phyloP scores from a whole-genome alignment of 2,888 invertebrate species.

The Nephrocerus scutellatus region DNA sequence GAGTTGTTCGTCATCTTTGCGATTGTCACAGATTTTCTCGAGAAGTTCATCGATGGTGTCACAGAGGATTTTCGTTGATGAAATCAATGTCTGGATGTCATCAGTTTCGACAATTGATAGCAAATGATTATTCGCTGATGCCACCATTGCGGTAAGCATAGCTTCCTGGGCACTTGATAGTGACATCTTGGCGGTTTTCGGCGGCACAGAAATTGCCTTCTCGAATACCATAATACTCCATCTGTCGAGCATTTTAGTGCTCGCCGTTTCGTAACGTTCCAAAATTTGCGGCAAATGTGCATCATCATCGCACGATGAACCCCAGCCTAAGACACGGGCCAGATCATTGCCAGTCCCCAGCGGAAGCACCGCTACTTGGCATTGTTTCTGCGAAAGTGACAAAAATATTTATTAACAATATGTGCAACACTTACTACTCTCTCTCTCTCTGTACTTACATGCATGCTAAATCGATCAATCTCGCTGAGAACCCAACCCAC shows the following conservation, averaged over 20 bases:
- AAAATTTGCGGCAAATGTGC: slow-evolving; percentile 85
- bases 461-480: slow-evolving; percentile 90
- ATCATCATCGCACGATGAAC: slow-evolving; percentile 91
- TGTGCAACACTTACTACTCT: background rate
- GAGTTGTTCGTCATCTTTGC: slow-evolving; percentile 56
- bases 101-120: slow-evolving; percentile 80
- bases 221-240: slow-evolving; percentile 97
- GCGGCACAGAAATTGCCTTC: slow-evolving; percentile 57
- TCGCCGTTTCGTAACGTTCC: slow-evolving; percentile 92
- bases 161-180: slow-evolving; percentile 51
- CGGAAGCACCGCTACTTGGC: slow-evolving; percentile 91
- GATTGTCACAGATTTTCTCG: slow-evolving; percentile 55
- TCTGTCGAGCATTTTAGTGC: slow-evolving; percentile 94
- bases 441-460: slow-evolving; percentile 57
- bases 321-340: slow-evolving; percentile 93
- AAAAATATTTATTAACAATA: background rate
- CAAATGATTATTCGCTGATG: slow-evolving; percentile 69
- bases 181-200: slow-evolving; percentile 50
- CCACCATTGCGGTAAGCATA: slow-evolving; percentile 61
- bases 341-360: slow-evolving; percentile 95
- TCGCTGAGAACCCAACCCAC: slow-evolving; percentile 97
- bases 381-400: slow-evolving; percentile 61
- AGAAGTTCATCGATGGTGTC: slow-evolving; percentile 74
- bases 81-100: slow-evolving; percentile 63
- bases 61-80: slow-evolving; percentile 68